phyloP scores from a whole-genome alignment of 2,888 invertebrate species.

The Hesperia comma region DNA sequence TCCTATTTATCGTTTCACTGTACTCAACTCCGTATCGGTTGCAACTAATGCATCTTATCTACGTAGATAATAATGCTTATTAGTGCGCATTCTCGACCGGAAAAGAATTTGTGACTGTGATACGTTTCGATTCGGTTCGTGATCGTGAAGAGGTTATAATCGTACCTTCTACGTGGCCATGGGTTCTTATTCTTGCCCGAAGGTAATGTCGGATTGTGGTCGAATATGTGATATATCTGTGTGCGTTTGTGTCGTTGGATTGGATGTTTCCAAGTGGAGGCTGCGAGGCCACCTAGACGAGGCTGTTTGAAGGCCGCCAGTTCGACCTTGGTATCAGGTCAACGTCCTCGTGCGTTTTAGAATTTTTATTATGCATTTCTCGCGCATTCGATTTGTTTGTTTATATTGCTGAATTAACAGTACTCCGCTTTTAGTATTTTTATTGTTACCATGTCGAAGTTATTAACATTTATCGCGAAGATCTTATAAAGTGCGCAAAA shows the following conservation, averaged over 20 bases:
- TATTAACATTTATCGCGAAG: neutral
- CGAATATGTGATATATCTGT: slow-evolving; percentile 63
- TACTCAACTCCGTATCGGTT: slow-evolving; percentile 54
- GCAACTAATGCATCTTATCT: slow-evolving; percentile 73
- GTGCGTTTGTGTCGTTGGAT: slow-evolving; percentile 62
- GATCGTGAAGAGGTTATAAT: slow-evolving; percentile 63
- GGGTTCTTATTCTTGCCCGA: slow-evolving; percentile 72
- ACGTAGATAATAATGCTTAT: slow-evolving; percentile 72
- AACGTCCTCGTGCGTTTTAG: slow-evolving; percentile 74
- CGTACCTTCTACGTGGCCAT: slow-evolving; percentile 75
- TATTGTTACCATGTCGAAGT: neutral
- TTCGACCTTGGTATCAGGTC: slow-evolving; percentile 81
- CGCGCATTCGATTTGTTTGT: slow-evolving; percentile 27
- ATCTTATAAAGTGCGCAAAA: slow-evolving; percentile 3
- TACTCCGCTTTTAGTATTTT: slow-evolving; percentile 1
- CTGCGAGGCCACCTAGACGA: slow-evolving; percentile 68
- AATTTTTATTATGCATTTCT: slow-evolving; percentile 64
- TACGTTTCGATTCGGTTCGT: slow-evolving; percentile 53
- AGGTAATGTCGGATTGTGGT: slow-evolving; percentile 69
- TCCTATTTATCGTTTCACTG: slow-evolving; percentile 49
- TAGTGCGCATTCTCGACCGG: slow-evolving; percentile 59
- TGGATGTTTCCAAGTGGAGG: slow-evolving; percentile 63
- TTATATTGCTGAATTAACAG: slow-evolving; percentile 22
- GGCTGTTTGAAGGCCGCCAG: slow-evolving; percentile 82
- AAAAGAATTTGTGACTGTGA: slow-evolving; percentile 58